Conservation (phyloP, 2,113 vertebrate species). For the Rhinichthys klamathensis region DNA sequence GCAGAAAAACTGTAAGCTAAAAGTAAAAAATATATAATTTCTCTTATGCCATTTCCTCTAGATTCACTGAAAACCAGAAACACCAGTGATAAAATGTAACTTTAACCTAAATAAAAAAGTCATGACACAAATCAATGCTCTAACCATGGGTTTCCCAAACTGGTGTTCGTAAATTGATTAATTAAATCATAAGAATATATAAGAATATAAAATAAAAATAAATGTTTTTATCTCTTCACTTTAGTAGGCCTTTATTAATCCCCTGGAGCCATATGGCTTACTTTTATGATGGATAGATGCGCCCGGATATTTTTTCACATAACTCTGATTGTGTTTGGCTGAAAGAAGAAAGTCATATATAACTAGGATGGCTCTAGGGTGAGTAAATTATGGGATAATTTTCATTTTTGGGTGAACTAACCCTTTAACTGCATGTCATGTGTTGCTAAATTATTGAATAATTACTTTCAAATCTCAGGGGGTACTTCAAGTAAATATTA, state of each 20-base stretch:
- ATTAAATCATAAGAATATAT: background rate
- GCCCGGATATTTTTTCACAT: too few species aligned
- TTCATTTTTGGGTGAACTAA: too few species aligned
- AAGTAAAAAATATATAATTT: background rate
- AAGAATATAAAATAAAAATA: background rate
- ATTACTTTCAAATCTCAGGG: background rate
- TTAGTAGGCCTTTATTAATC: too few species aligned
- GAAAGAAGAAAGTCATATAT: too few species aligned
- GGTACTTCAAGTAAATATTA: background rate
- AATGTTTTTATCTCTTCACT: too few species aligned
- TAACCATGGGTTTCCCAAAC: background rate
- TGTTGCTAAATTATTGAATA: background rate
- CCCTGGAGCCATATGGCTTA: too few species aligned
- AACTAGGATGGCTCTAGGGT: too few species aligned
- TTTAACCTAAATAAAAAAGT: background rate
- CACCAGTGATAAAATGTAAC: background rate
- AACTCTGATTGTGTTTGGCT: too few species aligned
- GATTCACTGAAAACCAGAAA: background rate
- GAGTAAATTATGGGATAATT: too few species aligned
- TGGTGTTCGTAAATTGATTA: background rate
- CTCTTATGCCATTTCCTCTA: background rate
- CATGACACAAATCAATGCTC: background rate
- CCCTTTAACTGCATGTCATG: background rate
- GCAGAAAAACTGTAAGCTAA: background rate
- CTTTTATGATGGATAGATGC: too few species aligned